A percentile compares a stretch with the other conserved stretches of the same genome.
phyloP scores from a whole-genome alignment of 2,888 invertebrate species.

The Iselma pallidipennis region DNA sequence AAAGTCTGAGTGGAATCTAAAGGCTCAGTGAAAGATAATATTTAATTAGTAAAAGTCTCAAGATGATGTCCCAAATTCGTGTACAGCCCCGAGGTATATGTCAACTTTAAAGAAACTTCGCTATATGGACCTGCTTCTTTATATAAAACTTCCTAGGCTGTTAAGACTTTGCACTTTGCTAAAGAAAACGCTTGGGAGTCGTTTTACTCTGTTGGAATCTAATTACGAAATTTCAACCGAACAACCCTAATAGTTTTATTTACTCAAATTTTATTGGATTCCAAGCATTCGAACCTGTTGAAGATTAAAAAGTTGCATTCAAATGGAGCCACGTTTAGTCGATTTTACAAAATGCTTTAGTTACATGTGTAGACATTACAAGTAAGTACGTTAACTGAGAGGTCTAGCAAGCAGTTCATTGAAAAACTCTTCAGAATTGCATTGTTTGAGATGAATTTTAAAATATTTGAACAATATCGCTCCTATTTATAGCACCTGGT shows the following conservation, averaged over 20 bases:
- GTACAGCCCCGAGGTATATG: constrained; percentile 8
- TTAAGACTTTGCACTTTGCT: constrained; percentile 30
- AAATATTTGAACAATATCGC: too few relatives aligned
- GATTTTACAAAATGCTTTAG: too few relatives aligned
- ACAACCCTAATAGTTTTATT: not conserved
- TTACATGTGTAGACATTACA: too few relatives aligned
- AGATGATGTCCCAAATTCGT: too few relatives aligned
- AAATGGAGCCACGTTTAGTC: too few relatives aligned
- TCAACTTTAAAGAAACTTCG: constrained; percentile 15
- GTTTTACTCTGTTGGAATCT: constrained; percentile 27
- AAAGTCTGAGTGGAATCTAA: too few relatives aligned
- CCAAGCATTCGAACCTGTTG: not conserved
- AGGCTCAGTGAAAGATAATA: too few relatives aligned
- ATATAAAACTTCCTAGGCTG: constrained; percentile 26
- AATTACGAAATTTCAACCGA: constrained; percentile 28
- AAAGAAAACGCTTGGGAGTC: constrained; percentile 29
- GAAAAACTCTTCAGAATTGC: too few relatives aligned
- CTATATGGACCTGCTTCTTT: constrained; percentile 4
- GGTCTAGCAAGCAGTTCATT: too few relatives aligned
- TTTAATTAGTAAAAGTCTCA: constrained; percentile 19
- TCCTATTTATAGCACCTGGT: too few relatives aligned
- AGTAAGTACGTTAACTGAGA: too few relatives aligned
- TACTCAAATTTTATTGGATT: not conserved
- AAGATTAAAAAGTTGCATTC: not conserved
- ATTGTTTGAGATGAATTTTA: too few relatives aligned